These are phyloP conservation scores for Melanotaenia trifasciata DNA, from an alignment of 2,797 vertebrate genomes.

Conservation along the genomic window DNA sequence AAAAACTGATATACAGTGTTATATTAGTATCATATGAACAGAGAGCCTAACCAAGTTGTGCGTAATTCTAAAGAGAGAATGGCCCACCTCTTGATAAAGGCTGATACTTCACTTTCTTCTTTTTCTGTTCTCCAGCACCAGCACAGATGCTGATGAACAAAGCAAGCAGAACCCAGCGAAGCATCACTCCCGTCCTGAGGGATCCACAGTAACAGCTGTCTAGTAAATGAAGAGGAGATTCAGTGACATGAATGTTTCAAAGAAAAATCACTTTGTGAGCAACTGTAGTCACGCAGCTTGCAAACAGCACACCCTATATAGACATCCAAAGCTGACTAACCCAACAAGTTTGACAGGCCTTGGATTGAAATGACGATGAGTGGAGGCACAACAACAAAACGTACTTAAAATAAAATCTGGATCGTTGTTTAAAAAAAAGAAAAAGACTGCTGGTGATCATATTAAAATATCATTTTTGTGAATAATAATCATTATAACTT, in stretches of 20 bases:
- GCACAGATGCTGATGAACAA: slow-evolving; percentile 60
- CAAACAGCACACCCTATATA: not conserved
- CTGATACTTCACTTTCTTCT: slow-evolving; percentile 29
- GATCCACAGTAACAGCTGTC: not conserved
- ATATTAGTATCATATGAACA: not conserved
- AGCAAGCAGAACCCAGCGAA: slow-evolving; percentile 49
- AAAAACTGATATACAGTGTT: not conserved
- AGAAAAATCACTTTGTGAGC: not conserved
- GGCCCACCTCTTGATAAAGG: slow-evolving; percentile 69
- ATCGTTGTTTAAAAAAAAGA: not conserved
- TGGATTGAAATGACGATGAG: not conserved
- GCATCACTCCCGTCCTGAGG: slow-evolving; percentile 47
- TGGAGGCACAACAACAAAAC: not conserved
- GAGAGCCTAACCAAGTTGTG: not conserved
- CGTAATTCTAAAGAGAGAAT: not conserved
- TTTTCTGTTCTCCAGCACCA: slow-evolving; percentile 45
- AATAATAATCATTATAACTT: not conserved
- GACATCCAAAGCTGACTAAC: slow-evolving; percentile 7
- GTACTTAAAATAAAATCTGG: too few relatives aligned
- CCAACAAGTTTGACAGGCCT: slow-evolving; percentile 37
- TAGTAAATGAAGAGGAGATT: not conserved
- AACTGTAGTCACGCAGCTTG: not conserved
- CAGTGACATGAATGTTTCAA: not conserved
- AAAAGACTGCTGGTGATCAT: not conserved
- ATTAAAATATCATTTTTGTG: not conserved